A percentile compares a stretch with the other conserved stretches of the same genome.
phyloP scores from a whole-genome alignment of 2,888 invertebrate species.

The Cheilosia grossa region DNA sequence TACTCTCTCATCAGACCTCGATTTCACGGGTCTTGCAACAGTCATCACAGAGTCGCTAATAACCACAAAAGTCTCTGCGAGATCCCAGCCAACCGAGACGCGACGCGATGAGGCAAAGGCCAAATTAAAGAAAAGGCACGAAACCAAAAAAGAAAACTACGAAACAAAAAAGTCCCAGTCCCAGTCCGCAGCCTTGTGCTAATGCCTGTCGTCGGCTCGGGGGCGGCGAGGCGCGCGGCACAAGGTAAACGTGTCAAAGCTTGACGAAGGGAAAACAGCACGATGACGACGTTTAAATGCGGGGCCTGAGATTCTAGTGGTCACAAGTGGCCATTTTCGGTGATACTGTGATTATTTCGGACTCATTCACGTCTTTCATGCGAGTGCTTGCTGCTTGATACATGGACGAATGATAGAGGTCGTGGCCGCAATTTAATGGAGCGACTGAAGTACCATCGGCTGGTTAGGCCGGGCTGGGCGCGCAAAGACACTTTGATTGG shows the following conservation, averaged over 20 bases:
- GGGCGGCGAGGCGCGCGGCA: slow-evolving; percentile 3
- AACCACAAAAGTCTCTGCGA: slow-evolving; percentile 61
- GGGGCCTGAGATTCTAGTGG: slow-evolving; percentile 31
- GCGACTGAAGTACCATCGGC: slow-evolving; percentile 51
- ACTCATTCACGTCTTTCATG: slow-evolving; percentile 55
- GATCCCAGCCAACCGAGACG: slow-evolving; percentile 31
- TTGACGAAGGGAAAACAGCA: slow-evolving; percentile 72
- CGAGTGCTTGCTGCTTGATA: slow-evolving; percentile 47
- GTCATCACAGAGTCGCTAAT: slow-evolving; percentile 63
- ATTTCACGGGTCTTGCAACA: slow-evolving; percentile 75
- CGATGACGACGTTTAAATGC: slow-evolving; percentile 50
- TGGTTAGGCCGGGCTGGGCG: slow-evolving; percentile 26
- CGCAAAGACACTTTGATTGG: slow-evolving; percentile 63
- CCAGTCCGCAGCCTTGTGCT: slow-evolving; percentile 51
- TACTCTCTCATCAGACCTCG: slow-evolving; percentile 71
- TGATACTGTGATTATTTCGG: slow-evolving; percentile 61
- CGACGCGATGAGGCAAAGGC: slow-evolving; percentile 70
- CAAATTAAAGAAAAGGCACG: slow-evolving; percentile 54
- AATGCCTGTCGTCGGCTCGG: slow-evolving; percentile 12
- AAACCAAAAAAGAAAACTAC: slow-evolving; percentile 40
- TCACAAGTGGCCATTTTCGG: slow-evolving; percentile 65
- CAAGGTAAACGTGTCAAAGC: slow-evolving; percentile 69
- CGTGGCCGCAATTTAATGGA: slow-evolving; percentile 66
- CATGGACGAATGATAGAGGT: slow-evolving; percentile 66
- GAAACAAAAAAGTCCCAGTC: slow-evolving; percentile 45